Base-by-base conservation (phyloP, 2,888 invertebrate genomes). In the Acanthosepion esculentum region DNA sequence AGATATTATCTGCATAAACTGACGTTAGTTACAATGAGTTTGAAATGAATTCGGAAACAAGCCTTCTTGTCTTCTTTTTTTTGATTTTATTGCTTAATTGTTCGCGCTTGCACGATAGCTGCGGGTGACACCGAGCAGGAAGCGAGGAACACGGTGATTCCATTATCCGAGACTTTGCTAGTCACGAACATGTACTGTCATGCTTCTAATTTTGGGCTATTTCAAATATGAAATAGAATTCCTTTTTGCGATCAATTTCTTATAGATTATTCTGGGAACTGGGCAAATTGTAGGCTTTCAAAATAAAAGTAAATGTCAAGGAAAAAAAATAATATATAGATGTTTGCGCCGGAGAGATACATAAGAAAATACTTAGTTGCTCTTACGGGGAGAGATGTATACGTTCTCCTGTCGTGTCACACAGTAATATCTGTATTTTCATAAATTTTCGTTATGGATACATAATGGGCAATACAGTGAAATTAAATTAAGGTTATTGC, bases 251-350 rank as follows among this genome's bases (percentile, higher is more conserved):
- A 78, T 78, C 78, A 78, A 78, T 78, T 78, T n/a, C n/a, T 78
- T 78, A n/a, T 33, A 33, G 15, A n/a, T 15, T 3, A 33, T 78
- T 33, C 18, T 78, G n/a, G n/a, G n/a, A 78, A 78, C n/a, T 78
- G n/a, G 78, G 78, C 78, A 78, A 78, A 78, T n/a, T n/a, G n/a
- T 78, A 78, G n/a, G n/a, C 78, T n/a, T 78, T 78, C n/a, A 59
- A 5, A 59, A 59, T 78, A 15, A 4, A 78, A 78, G 33, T 78
- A 12, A n/a, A 33, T n/a, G 23, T 5, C 59, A 59, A 59, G 26
- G 23, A 20, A 78, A 33, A 78, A n/a, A n/a, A 29, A 12, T 7
- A 10, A 23, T 78, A 33, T n/a, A 18, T 8, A 78, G 12, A 78
- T 78, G 78, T 78, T 78, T 78, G n/a, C 33, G n/a, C 78, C 33